Conservation (phyloP, 2,888 invertebrate genomes). For the Falcaria lacertinaria region DNA sequence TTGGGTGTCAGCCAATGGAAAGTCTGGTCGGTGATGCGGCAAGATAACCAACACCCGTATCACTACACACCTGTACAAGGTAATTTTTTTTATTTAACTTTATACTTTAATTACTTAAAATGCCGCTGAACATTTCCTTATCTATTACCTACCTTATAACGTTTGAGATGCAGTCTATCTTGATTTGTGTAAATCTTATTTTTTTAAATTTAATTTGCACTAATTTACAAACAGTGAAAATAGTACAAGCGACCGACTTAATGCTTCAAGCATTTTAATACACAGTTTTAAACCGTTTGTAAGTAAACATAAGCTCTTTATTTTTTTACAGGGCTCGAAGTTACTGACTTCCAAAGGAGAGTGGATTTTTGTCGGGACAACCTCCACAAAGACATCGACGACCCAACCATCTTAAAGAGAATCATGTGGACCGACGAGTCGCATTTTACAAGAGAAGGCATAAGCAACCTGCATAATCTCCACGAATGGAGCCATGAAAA, state of each 20-base stretch:
- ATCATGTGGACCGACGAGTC: neutral
- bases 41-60: constrained; percentile 8
- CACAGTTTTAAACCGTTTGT: too few species aligned
- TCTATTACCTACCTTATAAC: too few species aligned
- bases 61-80: constrained; percentile 14
- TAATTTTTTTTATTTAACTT: too few species aligned
- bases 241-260: too few species aligned
- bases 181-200: too few species aligned
- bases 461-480: neutral
- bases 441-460: neutral
- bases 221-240: too few species aligned
- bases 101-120: too few species aligned
- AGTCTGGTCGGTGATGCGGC: constrained; percentile 10
- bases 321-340: neutral
- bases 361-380: neutral
- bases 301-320: too few species aligned
- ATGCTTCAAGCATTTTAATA: too few species aligned
- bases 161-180: too few species aligned
- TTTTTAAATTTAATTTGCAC: too few species aligned
- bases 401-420: neutral
- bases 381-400: neutral
- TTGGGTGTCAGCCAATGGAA: constrained; percentile 5
- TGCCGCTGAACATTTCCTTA: too few species aligned
- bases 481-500: neutral
- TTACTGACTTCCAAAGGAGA: neutral